A percentile compares a stretch with the other conserved stretches of the same genome.
These are phyloP conservation scores for Mesaphorura yosii DNA, from an alignment of 1,140 invertebrate genomes.

Conservation along the genomic window DNA sequence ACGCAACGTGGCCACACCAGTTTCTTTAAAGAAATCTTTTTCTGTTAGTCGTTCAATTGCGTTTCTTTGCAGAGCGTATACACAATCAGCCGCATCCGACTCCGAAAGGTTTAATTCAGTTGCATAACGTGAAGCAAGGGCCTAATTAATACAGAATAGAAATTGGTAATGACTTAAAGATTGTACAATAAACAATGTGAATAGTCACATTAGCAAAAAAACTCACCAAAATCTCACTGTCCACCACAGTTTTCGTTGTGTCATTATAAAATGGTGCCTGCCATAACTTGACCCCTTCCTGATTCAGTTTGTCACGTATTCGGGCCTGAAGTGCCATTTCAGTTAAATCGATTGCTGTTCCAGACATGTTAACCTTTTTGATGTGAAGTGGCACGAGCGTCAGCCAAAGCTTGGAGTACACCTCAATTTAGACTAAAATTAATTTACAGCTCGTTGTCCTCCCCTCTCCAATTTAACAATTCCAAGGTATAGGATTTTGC, in stretches of 20 bases:
- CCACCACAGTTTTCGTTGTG: constrained; percentile 35
- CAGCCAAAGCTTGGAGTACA: too few species aligned
- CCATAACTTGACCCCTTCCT: constrained; percentile 58
- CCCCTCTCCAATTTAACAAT: too few species aligned
- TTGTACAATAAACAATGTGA: background rate
- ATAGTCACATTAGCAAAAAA: background rate
- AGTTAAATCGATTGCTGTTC: constrained; percentile 3
- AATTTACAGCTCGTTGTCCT: too few species aligned
- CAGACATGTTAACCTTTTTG: too few species aligned
- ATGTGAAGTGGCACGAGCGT: too few species aligned
- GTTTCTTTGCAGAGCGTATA: constrained; percentile 52
- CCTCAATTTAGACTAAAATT: too few species aligned
- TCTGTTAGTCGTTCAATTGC: constrained; percentile 54
- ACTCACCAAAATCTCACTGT: constrained; percentile 40
- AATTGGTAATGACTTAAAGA: constrained; percentile 19
- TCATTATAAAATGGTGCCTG: constrained; percentile 51
- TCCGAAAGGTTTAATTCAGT: constrained; percentile 42
- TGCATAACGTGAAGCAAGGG: constrained; percentile 45
- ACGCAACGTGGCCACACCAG: constrained; percentile 51
- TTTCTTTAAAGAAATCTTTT: constrained; percentile 47
- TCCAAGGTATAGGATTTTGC: too few species aligned
- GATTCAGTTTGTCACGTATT: constrained; percentile 50
- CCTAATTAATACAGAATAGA: constrained; percentile 40
- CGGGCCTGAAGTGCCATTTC: constrained; percentile 27
- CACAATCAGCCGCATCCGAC: constrained; percentile 40